Evolutionary conservation across 2,113 vertebrate species (phyloP), one percentile per base, ranked within the genome.

Genomic region (Procavia capensis): DNA sequence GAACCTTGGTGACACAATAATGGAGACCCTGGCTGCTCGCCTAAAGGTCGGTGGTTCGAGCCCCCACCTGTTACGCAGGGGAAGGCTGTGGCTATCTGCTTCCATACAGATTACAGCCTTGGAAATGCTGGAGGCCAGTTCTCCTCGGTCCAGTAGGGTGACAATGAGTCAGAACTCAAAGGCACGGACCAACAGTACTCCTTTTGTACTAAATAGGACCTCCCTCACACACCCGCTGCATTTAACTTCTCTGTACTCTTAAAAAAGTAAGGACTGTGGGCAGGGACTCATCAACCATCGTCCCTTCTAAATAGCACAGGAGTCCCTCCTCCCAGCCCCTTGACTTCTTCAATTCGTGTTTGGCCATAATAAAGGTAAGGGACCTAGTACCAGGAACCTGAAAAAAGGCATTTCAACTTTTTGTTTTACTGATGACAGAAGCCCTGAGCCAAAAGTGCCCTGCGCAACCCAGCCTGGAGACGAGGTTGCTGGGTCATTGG

Each of bases 221-320:
- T 81, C 54, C 47, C 22, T 74, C 34, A 54, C 66, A 59, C 17
- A 29, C 7, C 19, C 29, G 54, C 36, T n/a, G 17, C 66, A 19
- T 11, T 95, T 54, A 39, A 83, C 63, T 82, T 92, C 88, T 72
- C 57, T 87, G 43, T 70, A 19, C 80, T 84, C 76, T 68, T 95
- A 80, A 80, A 86, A 95, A 87, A 59, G 85, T 43, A 88, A 86
- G 34, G 70, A 22, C 57, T 68, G 31, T 47, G 63, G 63, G 27
- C 61, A 66, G 66, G 59, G 80, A 95, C n/a, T 13, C 19, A 43
- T n/a, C 66, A 76, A 50, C 45, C 17, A 57, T 59, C 36, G 27
- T 59, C 39, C n/a, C 47, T 94, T 76, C 17, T 47, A 25, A 20
- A 22, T 45, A 29, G 13, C 2, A 6, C 36, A 11, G 34, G 22